A percentile compares a stretch with the other conserved stretches of the same genome.
These are phyloP conservation scores for Brachionus asplanchnoidis DNA, from an alignment of 1,140 invertebrate genomes.

Conservation along the genomic window DNA sequence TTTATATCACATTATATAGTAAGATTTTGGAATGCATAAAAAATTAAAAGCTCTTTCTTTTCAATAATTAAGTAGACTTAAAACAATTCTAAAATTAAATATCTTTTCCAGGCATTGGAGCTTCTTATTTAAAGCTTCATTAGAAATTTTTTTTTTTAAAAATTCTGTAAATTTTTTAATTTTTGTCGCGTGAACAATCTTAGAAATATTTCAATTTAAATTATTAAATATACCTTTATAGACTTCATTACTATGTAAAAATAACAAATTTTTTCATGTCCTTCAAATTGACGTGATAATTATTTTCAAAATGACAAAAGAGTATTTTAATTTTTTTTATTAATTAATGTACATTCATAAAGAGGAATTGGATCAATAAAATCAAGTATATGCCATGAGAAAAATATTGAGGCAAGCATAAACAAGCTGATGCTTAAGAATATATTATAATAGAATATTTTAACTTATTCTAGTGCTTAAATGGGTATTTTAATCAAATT, in stretches of 20 bases:
- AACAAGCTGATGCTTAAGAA: neutral
- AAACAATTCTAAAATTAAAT: neutral
- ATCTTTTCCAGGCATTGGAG: neutral
- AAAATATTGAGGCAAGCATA: neutral
- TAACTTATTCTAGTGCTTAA: neutral
- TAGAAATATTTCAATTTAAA: neutral
- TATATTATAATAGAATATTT: neutral
- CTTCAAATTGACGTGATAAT: neutral
- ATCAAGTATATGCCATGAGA: neutral
- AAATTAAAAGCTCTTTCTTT: neutral
- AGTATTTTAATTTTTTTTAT: neutral
- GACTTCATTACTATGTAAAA: neutral
- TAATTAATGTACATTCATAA: neutral
- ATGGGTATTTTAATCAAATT: neutral
- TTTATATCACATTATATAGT: no score
- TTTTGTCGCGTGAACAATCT: no score
- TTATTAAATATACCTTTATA: neutral
- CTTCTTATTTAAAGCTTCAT: neutral
- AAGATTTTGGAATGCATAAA: no score
- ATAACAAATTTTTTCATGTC: neutral
- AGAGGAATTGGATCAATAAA: neutral
- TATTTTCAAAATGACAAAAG: neutral
- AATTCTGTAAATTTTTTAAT: neutral
- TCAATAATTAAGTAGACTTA: neutral
- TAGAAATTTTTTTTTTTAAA: neutral